Evolutionary conservation across 2,888 invertebrate genomes (phyloP), one percentile per base, ranked within the genome.

Genomic region (Melitaea athalia): DNA sequence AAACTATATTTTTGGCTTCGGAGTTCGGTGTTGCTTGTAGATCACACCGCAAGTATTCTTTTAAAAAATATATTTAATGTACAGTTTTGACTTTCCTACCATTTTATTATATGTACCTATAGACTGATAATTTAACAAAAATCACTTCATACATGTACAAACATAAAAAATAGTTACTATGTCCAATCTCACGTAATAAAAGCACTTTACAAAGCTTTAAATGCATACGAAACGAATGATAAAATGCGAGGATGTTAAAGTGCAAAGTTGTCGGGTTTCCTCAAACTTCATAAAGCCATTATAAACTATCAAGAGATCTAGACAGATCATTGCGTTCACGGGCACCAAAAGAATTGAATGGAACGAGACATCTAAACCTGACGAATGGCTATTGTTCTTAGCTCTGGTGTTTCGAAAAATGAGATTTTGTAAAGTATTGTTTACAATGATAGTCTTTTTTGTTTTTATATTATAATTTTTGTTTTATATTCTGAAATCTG

Each of bases 381-480:
- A 68, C 59, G 63, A 64, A 68, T 64, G 45, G 63, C 62, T 63
- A 67, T 64, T 64, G 68, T 64, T 63, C 59, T 17, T 14, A 38
- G 38, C 43, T 52, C 53, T 59, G 24, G 15, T 59, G 50, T 67
- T 60, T 45, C 62, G 45, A 12, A 47, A 49, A 61, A 61, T 61
- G 60, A 61, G 60, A 49, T 61, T 61, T 49, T 61, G 43, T 57
- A 49, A 49, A 33, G 60, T 15, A n/a, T 12, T 14, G 57, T 57
- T 38, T n/a, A 38, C 2, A 38, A 0, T 55, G 33, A 33, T 38
- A 14, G 33, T 14, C 38, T 38, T 38, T 7, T 38, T 38, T 3
- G 8, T n/a, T 14, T 57, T 38, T 2, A 33, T 33, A 4, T 57
- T 8, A 14, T 38, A 6, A 6, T 24, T 24, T 24, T 12, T 4